A percentile compares a stretch with the other conserved stretches of the same genome.
Conservation (phyloP, 2,888 invertebrate genomes). For the Tridacna gigas region DNA sequence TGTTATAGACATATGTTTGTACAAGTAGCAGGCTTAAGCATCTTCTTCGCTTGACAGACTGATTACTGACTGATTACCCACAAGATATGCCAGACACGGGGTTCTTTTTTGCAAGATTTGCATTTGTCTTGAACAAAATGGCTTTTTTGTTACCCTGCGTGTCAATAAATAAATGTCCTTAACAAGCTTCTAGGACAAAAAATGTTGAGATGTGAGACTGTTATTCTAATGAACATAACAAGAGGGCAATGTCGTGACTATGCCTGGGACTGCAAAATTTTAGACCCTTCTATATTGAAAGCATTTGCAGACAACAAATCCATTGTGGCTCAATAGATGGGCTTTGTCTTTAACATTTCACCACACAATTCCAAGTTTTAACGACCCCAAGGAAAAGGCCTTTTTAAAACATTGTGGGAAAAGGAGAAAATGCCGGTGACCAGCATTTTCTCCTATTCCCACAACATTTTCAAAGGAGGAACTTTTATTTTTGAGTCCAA, state of each 20-base stretch:
- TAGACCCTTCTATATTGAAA: not conserved
- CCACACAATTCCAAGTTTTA: not conserved
- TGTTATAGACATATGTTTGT: conserved; percentile 57
- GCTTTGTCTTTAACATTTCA: not conserved
- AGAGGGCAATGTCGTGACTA: too few species aligned
- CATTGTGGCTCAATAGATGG: too few species aligned
- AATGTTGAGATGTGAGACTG: not conserved
- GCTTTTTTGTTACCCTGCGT: not conserved
- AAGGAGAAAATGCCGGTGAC: not conserved
- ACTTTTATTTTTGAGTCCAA: too few species aligned
- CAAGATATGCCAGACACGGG: not conserved
- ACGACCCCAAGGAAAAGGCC: too few species aligned
- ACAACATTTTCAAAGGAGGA: too few species aligned
- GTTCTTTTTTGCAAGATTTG: conserved; percentile 2
- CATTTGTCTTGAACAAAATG: conserved; percentile 9
- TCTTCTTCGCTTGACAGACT: conserved; percentile 39
- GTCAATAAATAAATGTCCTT: not conserved
- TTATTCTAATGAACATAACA: too few species aligned
- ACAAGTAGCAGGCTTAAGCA: conserved; percentile 42
- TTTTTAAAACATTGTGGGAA: not conserved
- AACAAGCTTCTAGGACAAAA: not conserved
- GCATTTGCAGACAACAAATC: too few species aligned
- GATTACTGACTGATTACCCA: not conserved
- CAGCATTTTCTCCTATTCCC: not conserved
- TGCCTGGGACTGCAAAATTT: not conserved